Evolutionary conservation across 2,888 invertebrate species (phyloP), one percentile per base, ranked within the genome.

Genomic region (Xestia c-nigrum): DNA sequence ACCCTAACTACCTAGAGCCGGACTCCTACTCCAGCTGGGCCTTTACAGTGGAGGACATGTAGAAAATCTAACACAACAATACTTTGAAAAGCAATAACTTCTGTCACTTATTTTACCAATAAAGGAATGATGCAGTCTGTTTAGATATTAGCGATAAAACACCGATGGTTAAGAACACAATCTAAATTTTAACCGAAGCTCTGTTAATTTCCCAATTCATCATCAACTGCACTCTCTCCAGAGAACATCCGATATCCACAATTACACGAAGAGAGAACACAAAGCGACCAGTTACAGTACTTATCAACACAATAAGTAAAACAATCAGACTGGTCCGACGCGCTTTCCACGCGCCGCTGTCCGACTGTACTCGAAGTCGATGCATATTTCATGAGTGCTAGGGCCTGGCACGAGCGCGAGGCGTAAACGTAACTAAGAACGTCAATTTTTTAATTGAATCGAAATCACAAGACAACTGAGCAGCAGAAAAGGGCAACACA

Each of bases 381-480:
- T 83, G 83, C 66, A 81, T 83, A 75, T 73, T 74, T 66, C 82
- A 82, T 81, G 81, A 82, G 46, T 40, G 74, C 6, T 64, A 16
- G 3, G n/a, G 14, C 64, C 64, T 64, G 16, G n/a, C 43, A 64
- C n/a, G n/a, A 64, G 21, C 16, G 64, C 1, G 7, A 40, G n/a
- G 4, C 14, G 7, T 43, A n/a, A 64, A 64, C 43, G 31, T 31
- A 31, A 31, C 31, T 31, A n/a, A n/a, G n/a, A 31, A 31, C 31
- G 31, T 31, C 31, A 31, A 31, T 31, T 31, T 31, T 31, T 31
- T 1, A 31, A 31, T 31, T 31, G 31, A 31, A 31, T 31, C 31
- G 31, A 31, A 31, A 31, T 31, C 31, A 3, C 31, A 31, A 31
- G 1, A 31, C 31, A 31, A 31, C 31, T 31, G n/a, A n/a, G n/a